phyloP scores from a whole-genome alignment of 1,140 invertebrate genomes.

The Cryptotermes secundus region DNA sequence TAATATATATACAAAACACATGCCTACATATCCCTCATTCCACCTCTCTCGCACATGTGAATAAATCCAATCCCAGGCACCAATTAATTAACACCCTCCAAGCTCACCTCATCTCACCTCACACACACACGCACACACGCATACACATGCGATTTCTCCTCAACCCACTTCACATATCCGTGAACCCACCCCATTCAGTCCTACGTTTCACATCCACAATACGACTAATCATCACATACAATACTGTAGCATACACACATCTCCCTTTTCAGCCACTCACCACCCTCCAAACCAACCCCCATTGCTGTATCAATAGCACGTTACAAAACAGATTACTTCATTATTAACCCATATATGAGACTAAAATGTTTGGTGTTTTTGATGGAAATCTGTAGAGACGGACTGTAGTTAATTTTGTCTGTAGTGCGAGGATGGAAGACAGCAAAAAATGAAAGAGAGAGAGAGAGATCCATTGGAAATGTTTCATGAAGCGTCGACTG shows the following conservation, averaged over 20 bases:
- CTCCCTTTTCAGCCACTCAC: not conserved
- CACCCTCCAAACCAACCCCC: slow-evolving; percentile 7
- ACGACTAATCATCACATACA: slow-evolving; percentile 13
- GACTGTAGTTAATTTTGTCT: not conserved
- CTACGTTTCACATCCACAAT: not conserved
- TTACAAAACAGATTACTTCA: slow-evolving; percentile 18
- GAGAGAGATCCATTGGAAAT: not conserved
- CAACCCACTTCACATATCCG: not conserved
- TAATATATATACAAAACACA: not conserved
- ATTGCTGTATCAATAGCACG: slow-evolving; percentile 9
- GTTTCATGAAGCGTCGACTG: not conserved
- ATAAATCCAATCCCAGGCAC: slow-evolving; percentile 18
- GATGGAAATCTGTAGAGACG: not conserved
- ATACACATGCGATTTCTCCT: not conserved
- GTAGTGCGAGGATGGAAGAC: not conserved
- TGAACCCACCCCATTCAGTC: not conserved
- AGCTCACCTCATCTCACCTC: not conserved
- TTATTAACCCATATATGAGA: slow-evolving; percentile 13
- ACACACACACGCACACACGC: too few relatives aligned
- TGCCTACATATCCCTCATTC: not conserved
- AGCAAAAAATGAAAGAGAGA: not conserved
- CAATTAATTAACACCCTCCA: slow-evolving; percentile 19
- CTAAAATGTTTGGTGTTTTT: not conserved
- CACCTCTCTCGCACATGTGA: not conserved
- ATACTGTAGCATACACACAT: slow-evolving; percentile 2